Percentiles rank a stretch among this genome's conserved stretches.
These are phyloP conservation scores for Phragmatobia fuliginosa DNA, from an alignment of 2,888 invertebrate genomes.

Conservation along the genomic window DNA sequence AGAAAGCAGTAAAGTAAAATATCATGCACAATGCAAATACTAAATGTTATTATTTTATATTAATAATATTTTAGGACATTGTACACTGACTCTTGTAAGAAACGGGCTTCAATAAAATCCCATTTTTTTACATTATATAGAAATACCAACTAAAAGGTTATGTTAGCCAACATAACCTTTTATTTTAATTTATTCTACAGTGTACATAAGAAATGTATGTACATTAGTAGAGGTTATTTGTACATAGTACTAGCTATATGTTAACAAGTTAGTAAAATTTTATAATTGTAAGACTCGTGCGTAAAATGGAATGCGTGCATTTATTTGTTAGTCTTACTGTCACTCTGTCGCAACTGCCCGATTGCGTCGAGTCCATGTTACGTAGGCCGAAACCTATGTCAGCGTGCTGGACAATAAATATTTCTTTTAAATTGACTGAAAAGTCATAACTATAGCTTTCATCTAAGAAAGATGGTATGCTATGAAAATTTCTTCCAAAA, in stretches of 20 bases:
- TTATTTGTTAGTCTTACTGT: slow-evolving; percentile 76
- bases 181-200: not conserved
- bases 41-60: not conserved
- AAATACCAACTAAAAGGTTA: slow-evolving; percentile 3
- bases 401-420: slow-evolving; percentile 76
- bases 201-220: not conserved
- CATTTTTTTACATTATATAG: not conserved
- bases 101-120: not conserved
- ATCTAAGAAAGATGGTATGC: slow-evolving; percentile 13
- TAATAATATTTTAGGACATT: not conserved
- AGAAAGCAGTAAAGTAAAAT: slow-evolving; percentile 75
- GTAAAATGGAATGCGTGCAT: slow-evolving; percentile 67
- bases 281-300: slow-evolving; percentile 55
- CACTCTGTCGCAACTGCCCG: slow-evolving; percentile 77
- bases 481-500: not conserved
- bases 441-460: slow-evolving; percentile 52
- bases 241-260: slow-evolving; percentile 7
- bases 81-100: not conserved
- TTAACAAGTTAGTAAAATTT: slow-evolving; percentile 30
- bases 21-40: slow-evolving; percentile 67
- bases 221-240: slow-evolving; percentile 1
- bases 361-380: slow-evolving; percentile 78
- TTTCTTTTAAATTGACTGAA: slow-evolving; percentile 47
- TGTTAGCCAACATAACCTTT: too few species aligned
- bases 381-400: slow-evolving; percentile 80